A percentile compares a stretch with the other conserved stretches of the same genome.
Evolutionary conservation across 2,888 invertebrate species (phyloP).

Genomic region (Chrysolina americana): DNA sequence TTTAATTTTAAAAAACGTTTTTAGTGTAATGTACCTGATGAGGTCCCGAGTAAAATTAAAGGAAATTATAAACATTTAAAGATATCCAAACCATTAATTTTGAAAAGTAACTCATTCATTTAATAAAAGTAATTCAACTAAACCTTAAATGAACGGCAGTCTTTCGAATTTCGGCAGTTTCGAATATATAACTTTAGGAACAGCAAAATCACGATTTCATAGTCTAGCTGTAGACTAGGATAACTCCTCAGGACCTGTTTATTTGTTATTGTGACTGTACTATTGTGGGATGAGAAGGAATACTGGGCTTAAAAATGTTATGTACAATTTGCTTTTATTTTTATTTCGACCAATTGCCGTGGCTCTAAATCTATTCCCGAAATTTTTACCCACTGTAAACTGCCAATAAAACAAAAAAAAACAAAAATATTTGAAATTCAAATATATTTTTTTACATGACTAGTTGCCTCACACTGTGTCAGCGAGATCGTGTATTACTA

Average conservation of each 20-base stretch:
- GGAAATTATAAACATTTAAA: constrained; percentile 56
- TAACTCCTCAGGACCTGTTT: constrained; percentile 63
- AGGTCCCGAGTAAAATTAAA: constrained; percentile 63
- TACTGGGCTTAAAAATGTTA: constrained; percentile 61
- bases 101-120: constrained; percentile 63
- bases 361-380: constrained; percentile 52
- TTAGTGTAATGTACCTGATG: constrained; percentile 65
- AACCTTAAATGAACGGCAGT: constrained; percentile 69
- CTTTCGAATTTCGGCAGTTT: constrained; percentile 70
- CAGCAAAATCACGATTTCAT: constrained; percentile 68
- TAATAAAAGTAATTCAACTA: constrained; percentile 59
- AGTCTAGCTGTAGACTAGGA: constrained; percentile 65
- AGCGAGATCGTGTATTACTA: constrained; percentile 66
- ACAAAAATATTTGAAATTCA: constrained; percentile 63
- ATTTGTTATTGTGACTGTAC: constrained; percentile 56
- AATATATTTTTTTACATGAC: constrained; percentile 67
- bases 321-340: constrained; percentile 58
- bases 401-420: constrained; percentile 55
- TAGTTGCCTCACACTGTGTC: constrained; percentile 71
- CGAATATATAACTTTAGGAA: constrained; percentile 68
- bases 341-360: constrained; percentile 37
- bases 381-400: constrained; percentile 61
- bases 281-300: constrained; percentile 68
- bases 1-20: constrained; percentile 62
- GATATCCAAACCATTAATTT: constrained; percentile 69